A percentile compares a stretch with the other conserved stretches of the same genome.
These are phyloP conservation scores for Acrocephalus scirpaceus DNA, from an alignment of 2,797 vertebrate species.

Conservation along the genomic window DNA sequence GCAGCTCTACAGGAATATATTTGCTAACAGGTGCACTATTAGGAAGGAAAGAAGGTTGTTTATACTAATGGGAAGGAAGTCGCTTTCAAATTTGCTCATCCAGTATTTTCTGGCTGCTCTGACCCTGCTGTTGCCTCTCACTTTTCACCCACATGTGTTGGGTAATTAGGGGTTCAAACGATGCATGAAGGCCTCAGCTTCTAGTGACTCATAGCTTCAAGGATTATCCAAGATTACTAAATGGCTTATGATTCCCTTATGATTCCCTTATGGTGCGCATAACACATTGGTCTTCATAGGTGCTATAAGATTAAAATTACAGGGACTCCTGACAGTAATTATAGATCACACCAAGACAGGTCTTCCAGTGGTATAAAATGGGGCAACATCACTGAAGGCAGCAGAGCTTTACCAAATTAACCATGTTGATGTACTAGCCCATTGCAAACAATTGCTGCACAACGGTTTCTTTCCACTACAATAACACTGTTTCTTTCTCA, in stretches of 20 bases:
- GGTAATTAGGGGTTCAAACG: slow-evolving; percentile 41
- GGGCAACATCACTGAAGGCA: neutral
- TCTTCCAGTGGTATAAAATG: neutral
- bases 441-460: neutral
- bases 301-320: neutral
- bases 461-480: neutral
- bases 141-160: slow-evolving; percentile 41
- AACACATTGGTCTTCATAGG: neutral
- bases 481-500: neutral
- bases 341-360: neutral
- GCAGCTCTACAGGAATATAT: slow-evolving; percentile 13
- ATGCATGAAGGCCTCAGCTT: slow-evolving; percentile 46
- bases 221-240: slow-evolving; percentile 45
- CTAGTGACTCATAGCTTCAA: slow-evolving; percentile 50
- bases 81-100: neutral
- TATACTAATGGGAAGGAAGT: slow-evolving; percentile 39
- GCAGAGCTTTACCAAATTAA: neutral
- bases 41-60: slow-evolving; percentile 16
- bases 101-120: slow-evolving; percentile 25
- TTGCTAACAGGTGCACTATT: slow-evolving; percentile 53
- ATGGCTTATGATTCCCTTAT: neutral
- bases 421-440: neutral
- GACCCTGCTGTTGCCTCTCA: slow-evolving; percentile 28
- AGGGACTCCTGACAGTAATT: neutral
- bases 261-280: neutral